Evolutionary conservation across 2,113 vertebrate genomes (phyloP).

Genomic region (Eulacestoma nigropectus): DNA sequence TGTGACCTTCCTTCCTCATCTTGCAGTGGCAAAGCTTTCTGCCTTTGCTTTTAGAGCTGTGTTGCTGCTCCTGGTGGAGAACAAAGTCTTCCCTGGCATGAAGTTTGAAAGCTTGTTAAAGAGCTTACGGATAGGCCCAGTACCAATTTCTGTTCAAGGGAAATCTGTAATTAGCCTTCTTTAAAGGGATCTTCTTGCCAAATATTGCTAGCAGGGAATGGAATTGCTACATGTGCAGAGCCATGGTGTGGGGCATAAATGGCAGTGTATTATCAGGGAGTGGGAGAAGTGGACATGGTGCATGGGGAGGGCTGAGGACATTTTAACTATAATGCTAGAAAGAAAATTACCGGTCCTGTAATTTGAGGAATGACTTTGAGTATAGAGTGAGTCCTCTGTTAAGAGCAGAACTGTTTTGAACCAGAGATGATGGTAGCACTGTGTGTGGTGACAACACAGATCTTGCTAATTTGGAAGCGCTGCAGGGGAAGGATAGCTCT

Average conservation of each 20-base stretch:
- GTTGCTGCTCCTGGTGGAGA: not conserved
- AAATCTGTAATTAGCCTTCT: conserved; percentile 9
- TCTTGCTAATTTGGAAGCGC: not conserved
- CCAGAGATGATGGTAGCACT: not conserved
- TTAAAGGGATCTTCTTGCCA: not conserved
- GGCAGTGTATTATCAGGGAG: not conserved
- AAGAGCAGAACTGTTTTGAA: not conserved
- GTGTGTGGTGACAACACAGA: not conserved
- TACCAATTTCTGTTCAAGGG: not conserved
- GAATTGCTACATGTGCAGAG: not conserved
- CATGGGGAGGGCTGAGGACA: not conserved
- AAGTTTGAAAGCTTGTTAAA: conserved; percentile 1
- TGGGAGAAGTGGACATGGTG: not conserved
- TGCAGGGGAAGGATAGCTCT: not conserved
- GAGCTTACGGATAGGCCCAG: not conserved
- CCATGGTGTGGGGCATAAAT: not conserved
- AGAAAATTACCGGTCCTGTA: not conserved
- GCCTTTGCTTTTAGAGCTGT: not conserved
- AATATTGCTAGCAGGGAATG: not conserved
- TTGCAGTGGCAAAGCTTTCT: not conserved
- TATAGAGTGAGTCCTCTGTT: not conserved
- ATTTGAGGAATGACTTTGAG: not conserved
- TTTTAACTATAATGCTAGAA: not conserved
- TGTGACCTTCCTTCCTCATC: not conserved
- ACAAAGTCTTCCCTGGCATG: not conserved